These are phyloP conservation scores for Linyphia triangularis DNA, from an alignment of 2,888 invertebrate species.

Conservation along the genomic window DNA sequence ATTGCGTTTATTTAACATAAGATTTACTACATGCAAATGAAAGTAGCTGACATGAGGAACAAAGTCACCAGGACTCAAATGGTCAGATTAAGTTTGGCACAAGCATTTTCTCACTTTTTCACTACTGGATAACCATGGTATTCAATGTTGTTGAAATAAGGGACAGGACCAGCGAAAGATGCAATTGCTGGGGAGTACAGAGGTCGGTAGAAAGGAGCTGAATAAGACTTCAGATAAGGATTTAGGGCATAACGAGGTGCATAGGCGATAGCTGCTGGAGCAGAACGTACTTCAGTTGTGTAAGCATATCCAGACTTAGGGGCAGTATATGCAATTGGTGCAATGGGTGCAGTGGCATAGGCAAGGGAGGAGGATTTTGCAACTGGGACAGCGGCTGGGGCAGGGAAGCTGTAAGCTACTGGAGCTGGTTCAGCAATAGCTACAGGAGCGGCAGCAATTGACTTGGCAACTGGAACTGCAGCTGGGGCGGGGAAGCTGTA, in stretches of 20 bases:
- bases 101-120: conserved; percentile 45
- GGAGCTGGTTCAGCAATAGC: conserved; percentile 53
- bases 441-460: conserved; percentile 34
- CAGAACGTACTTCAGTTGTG: conserved; percentile 30
- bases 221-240: conserved; percentile 38
- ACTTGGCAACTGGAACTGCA: conserved; percentile 71
- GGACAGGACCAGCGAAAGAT: conserved; percentile 66
- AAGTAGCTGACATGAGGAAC: conserved; percentile 56
- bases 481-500: conserved; percentile 58
- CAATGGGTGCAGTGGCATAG: conserved; percentile 48
- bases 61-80: conserved; percentile 54
- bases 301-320: conserved; percentile 46
- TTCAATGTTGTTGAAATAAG: conserved; percentile 68
- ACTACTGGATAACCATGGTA: conserved; percentile 70
- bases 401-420: conserved; percentile 45
- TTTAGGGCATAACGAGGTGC: conserved; percentile 55
- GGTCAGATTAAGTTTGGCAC: conserved; percentile 27
- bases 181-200: conserved; percentile 63
- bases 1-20: conserved; percentile 54
- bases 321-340: conserved; percentile 40
- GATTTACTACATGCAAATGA: conserved; percentile 25
- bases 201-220: conserved; percentile 48
- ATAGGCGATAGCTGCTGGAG: conserved; percentile 20
- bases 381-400: conserved; percentile 63
- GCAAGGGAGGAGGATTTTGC: conserved; percentile 41